Conservation (phyloP, 2,797 vertebrate species). For the Tapirus indicus region DNA sequence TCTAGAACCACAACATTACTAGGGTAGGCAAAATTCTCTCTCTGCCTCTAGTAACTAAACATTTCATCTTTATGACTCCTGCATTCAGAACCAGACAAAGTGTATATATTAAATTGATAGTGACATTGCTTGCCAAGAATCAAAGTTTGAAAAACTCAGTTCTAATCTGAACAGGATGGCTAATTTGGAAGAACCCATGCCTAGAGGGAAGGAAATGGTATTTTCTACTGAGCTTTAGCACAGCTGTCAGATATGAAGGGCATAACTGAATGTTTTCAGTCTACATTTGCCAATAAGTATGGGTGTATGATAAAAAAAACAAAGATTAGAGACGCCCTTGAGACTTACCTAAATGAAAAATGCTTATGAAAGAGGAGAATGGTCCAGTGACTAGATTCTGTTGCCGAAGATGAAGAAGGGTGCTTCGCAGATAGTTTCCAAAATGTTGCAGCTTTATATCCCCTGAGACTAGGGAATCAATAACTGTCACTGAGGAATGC, state of each 20-base stretch:
- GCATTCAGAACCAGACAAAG: not conserved
- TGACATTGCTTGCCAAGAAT: not conserved
- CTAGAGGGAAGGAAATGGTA: not conserved
- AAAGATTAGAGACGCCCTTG: not conserved
- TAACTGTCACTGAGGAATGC: not conserved
- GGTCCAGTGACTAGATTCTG: not conserved
- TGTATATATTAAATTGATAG: not conserved
- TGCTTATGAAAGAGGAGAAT: not conserved
- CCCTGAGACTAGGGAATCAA: not conserved
- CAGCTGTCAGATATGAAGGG: not conserved
- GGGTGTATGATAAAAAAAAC: not conserved
- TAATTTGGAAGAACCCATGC: not conserved
- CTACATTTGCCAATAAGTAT: not conserved
- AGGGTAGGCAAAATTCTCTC: not conserved
- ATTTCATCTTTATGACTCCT: not conserved
- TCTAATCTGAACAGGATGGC: not conserved
- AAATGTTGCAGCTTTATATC: conserved; percentile 22
- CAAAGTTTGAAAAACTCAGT: not conserved
- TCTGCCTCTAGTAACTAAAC: not conserved
- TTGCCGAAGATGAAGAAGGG: not conserved
- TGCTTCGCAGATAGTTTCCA: not conserved
- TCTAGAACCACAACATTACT: not conserved
- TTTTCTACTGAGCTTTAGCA: not conserved
- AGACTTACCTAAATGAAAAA: not conserved
- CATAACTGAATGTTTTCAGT: not conserved